A percentile compares a stretch with the other conserved stretches of the same genome.
Conservation (phyloP, 2,888 invertebrate genomes). For the Ceratothoa steindachneri region DNA sequence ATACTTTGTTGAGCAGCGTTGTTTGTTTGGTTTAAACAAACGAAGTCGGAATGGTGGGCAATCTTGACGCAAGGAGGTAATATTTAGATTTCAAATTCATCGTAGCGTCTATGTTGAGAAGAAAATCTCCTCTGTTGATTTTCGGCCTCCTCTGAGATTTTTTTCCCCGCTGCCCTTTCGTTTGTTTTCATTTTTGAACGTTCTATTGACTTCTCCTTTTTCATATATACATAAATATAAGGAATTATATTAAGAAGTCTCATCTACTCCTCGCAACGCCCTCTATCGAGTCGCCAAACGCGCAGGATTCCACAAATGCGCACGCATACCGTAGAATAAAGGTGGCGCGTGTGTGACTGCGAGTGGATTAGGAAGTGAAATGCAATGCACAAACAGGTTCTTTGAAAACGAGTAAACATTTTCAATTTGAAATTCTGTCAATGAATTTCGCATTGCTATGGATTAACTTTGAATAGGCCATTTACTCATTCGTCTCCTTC, state of each 20-base stretch:
- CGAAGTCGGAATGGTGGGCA: neutral
- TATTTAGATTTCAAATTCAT: neutral
- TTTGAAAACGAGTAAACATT: too few species aligned
- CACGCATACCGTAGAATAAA: too few species aligned
- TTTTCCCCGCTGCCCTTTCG: neutral
- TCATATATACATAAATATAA: neutral
- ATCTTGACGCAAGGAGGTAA: neutral
- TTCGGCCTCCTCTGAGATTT: neutral
- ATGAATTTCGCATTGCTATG: conserved; percentile 10
- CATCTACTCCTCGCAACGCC: too few species aligned
- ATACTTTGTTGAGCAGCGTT: neutral
- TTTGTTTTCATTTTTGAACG: neutral
- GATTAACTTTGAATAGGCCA: conserved; percentile 6
- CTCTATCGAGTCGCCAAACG: too few species aligned
- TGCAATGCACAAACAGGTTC: too few species aligned
- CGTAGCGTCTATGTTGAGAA: neutral
- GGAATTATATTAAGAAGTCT: too few species aligned
- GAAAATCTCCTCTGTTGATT: neutral
- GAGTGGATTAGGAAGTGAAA: too few species aligned
- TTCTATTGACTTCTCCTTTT: neutral
- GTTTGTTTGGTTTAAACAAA: neutral
- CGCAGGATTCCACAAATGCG: too few species aligned
- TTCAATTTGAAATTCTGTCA: conserved; percentile 9
- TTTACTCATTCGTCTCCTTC: neutral
- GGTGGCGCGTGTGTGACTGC: too few species aligned